Conservation (phyloP, 2,797 vertebrate species). For the Cyprinella venusta region DNA sequence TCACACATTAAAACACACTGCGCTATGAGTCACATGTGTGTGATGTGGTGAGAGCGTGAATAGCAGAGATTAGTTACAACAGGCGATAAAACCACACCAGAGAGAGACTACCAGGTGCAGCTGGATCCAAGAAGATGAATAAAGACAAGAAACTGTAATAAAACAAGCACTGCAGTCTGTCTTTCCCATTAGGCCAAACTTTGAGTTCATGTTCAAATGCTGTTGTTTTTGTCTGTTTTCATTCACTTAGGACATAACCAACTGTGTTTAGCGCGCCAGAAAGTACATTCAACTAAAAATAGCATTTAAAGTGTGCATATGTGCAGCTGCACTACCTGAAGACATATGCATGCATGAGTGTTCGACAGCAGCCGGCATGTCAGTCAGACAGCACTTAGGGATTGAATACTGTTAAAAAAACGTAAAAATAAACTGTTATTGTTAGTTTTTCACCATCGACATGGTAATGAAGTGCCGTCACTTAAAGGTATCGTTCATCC, state of each 20-base stretch:
- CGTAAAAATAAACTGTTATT: not conserved
- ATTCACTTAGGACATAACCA: not conserved
- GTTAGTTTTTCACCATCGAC: not conserved
- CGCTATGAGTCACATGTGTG: slow-evolving; percentile 24
- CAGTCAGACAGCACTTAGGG: not conserved
- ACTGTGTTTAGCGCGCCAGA: not conserved
- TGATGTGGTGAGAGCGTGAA: slow-evolving; percentile 49
- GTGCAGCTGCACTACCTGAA: not conserved
- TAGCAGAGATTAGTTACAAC: slow-evolving; percentile 39
- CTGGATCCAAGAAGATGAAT: slow-evolving; percentile 9
- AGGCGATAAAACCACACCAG: slow-evolving; percentile 34
- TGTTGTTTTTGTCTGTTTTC: slow-evolving; percentile 12
- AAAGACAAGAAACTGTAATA: slow-evolving; percentile 8
- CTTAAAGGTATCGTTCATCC: not conserved
- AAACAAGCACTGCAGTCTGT: not conserved
- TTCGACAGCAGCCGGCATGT: slow-evolving; percentile 8
- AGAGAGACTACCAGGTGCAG: slow-evolving; percentile 43
- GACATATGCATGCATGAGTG: slow-evolving; percentile 28
- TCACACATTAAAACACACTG: slow-evolving; percentile 17
- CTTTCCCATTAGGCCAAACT: slow-evolving; percentile 6
- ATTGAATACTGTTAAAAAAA: not conserved
- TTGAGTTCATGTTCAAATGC: slow-evolving; percentile 1
- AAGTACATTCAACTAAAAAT: slow-evolving; percentile 1
- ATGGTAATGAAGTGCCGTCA: not conserved
- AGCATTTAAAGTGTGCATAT: not conserved